Evolutionary conservation across 2,888 invertebrate species (phyloP).

Genomic region (Carabus problematicus): DNA sequence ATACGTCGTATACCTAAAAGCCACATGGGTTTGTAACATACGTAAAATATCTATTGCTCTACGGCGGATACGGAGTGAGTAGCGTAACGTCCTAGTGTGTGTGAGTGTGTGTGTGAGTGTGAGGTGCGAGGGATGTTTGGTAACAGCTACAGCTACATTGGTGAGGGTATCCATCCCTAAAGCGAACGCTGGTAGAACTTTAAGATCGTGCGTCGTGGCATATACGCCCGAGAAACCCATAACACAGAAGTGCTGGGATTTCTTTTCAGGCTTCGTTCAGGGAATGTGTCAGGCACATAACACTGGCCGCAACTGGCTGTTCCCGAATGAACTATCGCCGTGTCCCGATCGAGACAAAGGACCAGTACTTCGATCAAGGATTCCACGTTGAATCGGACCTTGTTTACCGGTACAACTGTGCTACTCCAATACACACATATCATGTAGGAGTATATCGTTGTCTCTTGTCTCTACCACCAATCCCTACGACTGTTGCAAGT

Average conservation of each 20-base stretch:
- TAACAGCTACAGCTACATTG: too few species aligned
- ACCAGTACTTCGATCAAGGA: not conserved
- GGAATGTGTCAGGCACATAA: conserved; percentile 5
- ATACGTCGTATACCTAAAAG: conserved; percentile 22
- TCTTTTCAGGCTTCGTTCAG: conserved; percentile 6
- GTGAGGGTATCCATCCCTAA: too few species aligned
- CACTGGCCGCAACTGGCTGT: not conserved
- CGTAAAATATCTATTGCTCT: conserved; percentile 27
- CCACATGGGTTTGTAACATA: conserved; percentile 26
- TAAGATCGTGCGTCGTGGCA: not conserved
- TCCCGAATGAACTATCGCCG: conserved; percentile 2
- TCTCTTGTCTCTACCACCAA: too few species aligned
- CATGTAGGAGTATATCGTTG: too few species aligned
- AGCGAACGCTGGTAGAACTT: too few species aligned
- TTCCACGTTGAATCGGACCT: not conserved
- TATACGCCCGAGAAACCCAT: not conserved
- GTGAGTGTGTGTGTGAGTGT: too few species aligned
- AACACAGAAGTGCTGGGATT: not conserved
- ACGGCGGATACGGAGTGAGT: conserved; percentile 4
- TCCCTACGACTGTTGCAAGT: too few species aligned
- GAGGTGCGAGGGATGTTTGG: too few species aligned
- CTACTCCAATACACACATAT: too few species aligned
- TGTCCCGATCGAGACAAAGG: conserved; percentile 10
- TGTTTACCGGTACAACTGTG: not conserved
- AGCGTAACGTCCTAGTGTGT: too few species aligned